phyloP scores from a whole-genome alignment of 2,888 invertebrate species.

The Cryptosula pallasiana region DNA sequence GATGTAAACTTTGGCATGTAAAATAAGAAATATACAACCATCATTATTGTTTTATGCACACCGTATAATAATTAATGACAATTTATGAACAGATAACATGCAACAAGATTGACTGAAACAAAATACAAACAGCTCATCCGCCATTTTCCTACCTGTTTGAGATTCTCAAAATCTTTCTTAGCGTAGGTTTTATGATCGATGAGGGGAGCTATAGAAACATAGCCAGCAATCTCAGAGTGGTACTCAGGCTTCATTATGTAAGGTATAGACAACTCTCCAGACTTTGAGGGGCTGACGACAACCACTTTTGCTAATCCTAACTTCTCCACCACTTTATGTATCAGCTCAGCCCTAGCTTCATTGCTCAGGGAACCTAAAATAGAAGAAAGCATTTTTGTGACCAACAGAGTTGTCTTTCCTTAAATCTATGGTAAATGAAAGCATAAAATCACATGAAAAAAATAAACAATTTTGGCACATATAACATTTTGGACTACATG shows the following conservation, averaged over 20 bases:
- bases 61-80: too few species aligned
- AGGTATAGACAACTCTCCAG: constrained; percentile 54
- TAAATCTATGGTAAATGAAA: background rate
- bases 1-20: too few species aligned
- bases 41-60: too few species aligned
- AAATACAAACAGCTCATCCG: too few species aligned
- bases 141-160: constrained; percentile 1
- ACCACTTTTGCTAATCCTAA: constrained; percentile 46
- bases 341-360: constrained; percentile 33
- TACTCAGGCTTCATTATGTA: constrained; percentile 45
- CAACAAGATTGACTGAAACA: too few species aligned
- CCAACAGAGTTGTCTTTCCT: background rate
- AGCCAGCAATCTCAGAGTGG: constrained; percentile 41
- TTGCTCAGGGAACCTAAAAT: too few species aligned
- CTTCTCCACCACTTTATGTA: constrained; percentile 39
- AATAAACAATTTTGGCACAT: too few species aligned
- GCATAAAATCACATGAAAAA: too few species aligned
- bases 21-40: too few species aligned
- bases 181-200: background rate
- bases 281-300: constrained; percentile 57
- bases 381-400: background rate
- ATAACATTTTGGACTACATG: too few species aligned
- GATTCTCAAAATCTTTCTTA: background rate
- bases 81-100: too few species aligned
- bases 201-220: constrained; percentile 54